phyloP scores from a whole-genome alignment of 2,888 invertebrate species.

The Netelia virgata region DNA sequence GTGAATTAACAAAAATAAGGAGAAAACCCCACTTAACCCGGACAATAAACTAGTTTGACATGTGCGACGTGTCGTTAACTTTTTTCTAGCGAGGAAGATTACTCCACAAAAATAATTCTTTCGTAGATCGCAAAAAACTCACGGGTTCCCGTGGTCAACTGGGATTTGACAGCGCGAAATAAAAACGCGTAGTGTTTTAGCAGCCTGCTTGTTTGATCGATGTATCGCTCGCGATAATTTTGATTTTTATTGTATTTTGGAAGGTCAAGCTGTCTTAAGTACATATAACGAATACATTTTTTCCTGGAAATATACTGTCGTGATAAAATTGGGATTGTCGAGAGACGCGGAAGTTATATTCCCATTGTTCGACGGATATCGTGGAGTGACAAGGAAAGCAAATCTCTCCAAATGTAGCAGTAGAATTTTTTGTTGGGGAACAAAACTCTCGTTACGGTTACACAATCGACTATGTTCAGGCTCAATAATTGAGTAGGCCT shows the following conservation, averaged over 20 bases:
- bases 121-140: neutral
- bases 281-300: neutral
- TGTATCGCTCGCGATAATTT: constrained; percentile 40
- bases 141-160: constrained; percentile 12
- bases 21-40: neutral
- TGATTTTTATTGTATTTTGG: constrained; percentile 23
- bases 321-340: neutral
- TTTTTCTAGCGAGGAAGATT: neutral
- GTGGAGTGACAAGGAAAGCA: neutral
- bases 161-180: constrained; percentile 28
- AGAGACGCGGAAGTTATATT: neutral
- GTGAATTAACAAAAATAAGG: neutral
- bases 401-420: neutral
- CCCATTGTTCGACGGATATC: neutral
- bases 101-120: neutral
- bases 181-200: constrained; percentile 4
- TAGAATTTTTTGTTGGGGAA: neutral
- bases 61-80: neutral
- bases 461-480: constrained; percentile 41
- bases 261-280: constrained; percentile 3
- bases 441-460: neutral
- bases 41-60: neutral
- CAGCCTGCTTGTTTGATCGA: constrained; percentile 25
- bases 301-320: constrained; percentile 2
- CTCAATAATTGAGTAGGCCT: constrained; percentile 4